Evolutionary conservation across 2,797 vertebrate species (phyloP).

Genomic region (Falco columbarius): DNA sequence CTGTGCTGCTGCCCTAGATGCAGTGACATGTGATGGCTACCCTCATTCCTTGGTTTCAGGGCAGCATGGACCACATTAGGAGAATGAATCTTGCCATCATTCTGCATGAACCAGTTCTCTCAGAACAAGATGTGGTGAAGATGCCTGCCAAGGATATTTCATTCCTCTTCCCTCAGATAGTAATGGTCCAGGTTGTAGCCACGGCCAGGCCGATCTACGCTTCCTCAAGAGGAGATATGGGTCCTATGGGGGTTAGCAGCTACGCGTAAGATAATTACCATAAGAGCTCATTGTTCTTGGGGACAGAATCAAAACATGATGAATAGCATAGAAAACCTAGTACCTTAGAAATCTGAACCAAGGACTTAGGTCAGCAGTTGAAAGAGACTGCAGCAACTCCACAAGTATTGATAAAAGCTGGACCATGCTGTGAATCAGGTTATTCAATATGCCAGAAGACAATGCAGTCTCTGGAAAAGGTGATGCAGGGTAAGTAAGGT

Average conservation of each 20-base stretch:
- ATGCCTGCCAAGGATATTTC: not conserved
- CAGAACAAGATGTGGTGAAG: not conserved
- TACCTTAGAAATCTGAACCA: not conserved
- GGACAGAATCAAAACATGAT: not conserved
- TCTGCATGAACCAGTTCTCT: not conserved
- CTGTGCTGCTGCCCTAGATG: not conserved
- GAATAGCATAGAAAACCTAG: not conserved
- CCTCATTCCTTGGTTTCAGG: not conserved
- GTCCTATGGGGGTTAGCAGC: not conserved
- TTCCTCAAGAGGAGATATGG: not conserved
- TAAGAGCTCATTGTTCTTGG: not conserved
- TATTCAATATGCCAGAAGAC: not conserved
- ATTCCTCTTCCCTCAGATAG: not conserved
- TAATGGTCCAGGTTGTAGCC: not conserved
- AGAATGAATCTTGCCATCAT: not conserved
- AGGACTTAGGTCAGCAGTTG: not conserved
- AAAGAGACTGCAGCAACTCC: not conserved
- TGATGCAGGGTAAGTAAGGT: not conserved
- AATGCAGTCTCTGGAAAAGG: not conserved
- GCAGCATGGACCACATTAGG: not conserved
- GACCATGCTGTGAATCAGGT: not conserved
- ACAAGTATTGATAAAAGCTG: not conserved
- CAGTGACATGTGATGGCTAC: not conserved
- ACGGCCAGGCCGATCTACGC: not conserved
- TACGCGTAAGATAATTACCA: not conserved